Percentiles rank a stretch among this genome's conserved stretches.
These are phyloP conservation scores for Melanocharis versteri DNA, from an alignment of 2,113 vertebrate species.

Conservation along the genomic window DNA sequence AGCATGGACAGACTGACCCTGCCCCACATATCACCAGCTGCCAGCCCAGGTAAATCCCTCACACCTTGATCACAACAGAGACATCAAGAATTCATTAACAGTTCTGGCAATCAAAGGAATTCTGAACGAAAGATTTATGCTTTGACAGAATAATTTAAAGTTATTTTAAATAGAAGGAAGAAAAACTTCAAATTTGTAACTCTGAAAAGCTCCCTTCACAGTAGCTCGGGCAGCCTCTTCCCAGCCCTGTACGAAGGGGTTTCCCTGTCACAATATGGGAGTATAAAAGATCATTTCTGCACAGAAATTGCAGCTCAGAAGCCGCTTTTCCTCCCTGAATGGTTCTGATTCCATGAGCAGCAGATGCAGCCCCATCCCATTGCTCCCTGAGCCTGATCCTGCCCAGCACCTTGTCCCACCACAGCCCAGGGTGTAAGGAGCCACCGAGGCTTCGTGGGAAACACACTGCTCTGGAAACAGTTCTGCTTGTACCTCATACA, in stretches of 20 bases:
- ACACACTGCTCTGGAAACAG: background rate
- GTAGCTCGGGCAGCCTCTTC: rapidly evolving
- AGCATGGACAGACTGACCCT: background rate
- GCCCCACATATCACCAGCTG: background rate
- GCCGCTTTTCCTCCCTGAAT: background rate
- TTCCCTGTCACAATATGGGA: background rate
- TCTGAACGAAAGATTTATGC: background rate
- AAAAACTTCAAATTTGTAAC: background rate
- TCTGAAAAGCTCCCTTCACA: background rate
- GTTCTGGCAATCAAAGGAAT: background rate
- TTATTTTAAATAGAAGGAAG: background rate
- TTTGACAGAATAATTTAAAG: background rate
- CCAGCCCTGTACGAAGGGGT: background rate
- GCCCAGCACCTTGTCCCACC: background rate
- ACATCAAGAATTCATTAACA: rapidly evolving
- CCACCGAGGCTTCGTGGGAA: background rate
- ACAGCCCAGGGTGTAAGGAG: background rate
- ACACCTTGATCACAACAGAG: background rate
- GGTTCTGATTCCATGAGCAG: rapidly evolving
- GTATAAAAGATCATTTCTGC: background rate
- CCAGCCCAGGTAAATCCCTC: background rate
- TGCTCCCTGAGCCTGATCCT: background rate
- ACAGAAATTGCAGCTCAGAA: background rate
- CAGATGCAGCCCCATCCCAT: background rate
- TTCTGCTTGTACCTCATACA: constrained; percentile 47